A percentile compares a stretch with the other conserved stretches of the same genome.
Conservation (phyloP, 2,113 vertebrate species). For the Tragelaphus strepsiceros region DNA sequence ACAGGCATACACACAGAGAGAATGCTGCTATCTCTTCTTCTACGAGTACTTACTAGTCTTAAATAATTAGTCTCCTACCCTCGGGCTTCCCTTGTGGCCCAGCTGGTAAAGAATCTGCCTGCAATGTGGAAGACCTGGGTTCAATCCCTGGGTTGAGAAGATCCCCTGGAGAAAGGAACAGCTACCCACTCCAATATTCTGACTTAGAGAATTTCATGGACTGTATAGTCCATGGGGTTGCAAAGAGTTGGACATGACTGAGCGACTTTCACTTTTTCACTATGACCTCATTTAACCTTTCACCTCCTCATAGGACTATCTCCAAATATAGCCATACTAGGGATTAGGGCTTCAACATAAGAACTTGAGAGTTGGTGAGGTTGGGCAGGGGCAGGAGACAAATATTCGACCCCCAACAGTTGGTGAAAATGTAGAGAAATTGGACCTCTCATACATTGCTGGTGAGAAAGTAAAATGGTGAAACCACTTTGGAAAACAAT, state of each 20-base stretch:
- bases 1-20: neutral
- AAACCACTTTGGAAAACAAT: neutral
- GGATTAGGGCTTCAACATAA: neutral
- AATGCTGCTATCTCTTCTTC: neutral
- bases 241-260: neutral
- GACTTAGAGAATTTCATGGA: neutral
- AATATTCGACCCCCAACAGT: neutral
- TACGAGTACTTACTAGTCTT: neutral
- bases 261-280: neutral
- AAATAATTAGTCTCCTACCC: neutral
- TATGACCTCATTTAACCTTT: neutral
- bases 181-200: neutral
- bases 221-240: neutral
- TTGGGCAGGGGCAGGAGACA: neutral
- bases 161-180: neutral
- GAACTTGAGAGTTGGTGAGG: neutral
- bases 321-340: neutral
- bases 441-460: neutral
- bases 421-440: neutral
- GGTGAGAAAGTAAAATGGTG: neutral
- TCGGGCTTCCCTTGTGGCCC: neutral
- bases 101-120: neutral
- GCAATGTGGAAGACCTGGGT: neutral
- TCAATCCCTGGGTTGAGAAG: neutral
- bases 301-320: neutral